phyloP scores from a whole-genome alignment of 2,888 invertebrate species.

The Perizoma affinitatum region DNA sequence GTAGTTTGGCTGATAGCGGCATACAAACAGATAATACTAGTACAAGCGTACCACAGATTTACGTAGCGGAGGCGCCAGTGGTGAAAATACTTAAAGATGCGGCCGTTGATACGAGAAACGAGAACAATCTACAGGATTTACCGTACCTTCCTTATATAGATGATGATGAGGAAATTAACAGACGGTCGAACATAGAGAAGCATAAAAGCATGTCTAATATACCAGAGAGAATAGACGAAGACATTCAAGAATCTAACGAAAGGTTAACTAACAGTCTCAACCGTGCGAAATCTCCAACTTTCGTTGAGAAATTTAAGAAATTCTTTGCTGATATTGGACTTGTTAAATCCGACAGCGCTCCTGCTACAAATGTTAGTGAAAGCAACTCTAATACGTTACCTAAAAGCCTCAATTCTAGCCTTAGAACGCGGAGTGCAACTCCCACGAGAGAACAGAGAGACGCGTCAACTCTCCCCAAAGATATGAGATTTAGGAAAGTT shows the following conservation, averaged over 20 bases:
- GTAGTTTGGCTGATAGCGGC: constrained; percentile 77
- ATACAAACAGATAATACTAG: constrained; percentile 80
- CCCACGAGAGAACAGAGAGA: constrained; percentile 63
- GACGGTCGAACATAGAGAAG: constrained; percentile 64
- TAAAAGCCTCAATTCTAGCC: constrained; percentile 68
- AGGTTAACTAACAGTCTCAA: constrained; percentile 69
- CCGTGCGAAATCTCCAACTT: constrained; percentile 74
- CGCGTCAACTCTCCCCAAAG: constrained; percentile 73
- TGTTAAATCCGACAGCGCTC: constrained; percentile 61
- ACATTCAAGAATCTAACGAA: constrained; percentile 63
- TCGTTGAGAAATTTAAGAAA: constrained; percentile 77
- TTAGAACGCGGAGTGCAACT: constrained; percentile 64
- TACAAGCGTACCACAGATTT: constrained; percentile 76
- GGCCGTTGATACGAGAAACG: constrained; percentile 75
- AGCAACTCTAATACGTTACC: constrained; percentile 61
- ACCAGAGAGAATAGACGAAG: constrained; percentile 71
- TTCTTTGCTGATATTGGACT: constrained; percentile 76
- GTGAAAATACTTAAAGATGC: constrained; percentile 71
- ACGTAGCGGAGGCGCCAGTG: constrained; percentile 54
- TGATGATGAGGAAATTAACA: constrained; percentile 68
- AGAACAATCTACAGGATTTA: constrained; percentile 77
- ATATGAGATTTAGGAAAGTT: constrained; percentile 76
- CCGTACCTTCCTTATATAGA: constrained; percentile 80
- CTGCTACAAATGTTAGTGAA: constrained; percentile 37
- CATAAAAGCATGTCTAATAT: constrained; percentile 78